Evolutionary conservation across 2,113 vertebrate genomes (phyloP).

Genomic region (Haliaeetus leucogaster): DNA sequence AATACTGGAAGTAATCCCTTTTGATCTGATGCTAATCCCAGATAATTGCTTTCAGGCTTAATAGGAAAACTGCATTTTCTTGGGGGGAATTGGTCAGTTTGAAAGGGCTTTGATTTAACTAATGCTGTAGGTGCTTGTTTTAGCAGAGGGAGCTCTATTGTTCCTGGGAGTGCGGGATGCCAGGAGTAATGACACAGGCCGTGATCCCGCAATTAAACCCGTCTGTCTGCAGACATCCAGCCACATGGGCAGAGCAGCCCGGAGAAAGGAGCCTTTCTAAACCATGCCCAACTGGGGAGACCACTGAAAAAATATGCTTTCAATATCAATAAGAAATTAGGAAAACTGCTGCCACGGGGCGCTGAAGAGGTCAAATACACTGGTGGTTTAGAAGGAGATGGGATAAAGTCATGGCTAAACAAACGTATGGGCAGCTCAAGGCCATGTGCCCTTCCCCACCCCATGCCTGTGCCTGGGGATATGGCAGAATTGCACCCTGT

Average conservation of each 20-base stretch:
- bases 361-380: neutral
- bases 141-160: constrained; percentile 4
- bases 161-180: neutral
- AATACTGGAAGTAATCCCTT: constrained; percentile 70
- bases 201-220: neutral
- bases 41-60: constrained; percentile 75
- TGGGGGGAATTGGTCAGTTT: neutral
- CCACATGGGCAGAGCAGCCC: neutral
- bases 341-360: neutral
- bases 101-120: constrained; percentile 1
- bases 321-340: fast-evolving
- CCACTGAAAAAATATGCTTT: neutral
- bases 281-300: fast-evolving
- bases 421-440: fast-evolving
- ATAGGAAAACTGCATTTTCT: constrained; percentile 66
- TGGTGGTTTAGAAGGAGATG: neutral
- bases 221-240: neutral
- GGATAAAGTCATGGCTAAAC: neutral
- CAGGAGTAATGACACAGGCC: neutral
- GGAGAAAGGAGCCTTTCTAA: neutral
- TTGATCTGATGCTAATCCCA: constrained; percentile 74
- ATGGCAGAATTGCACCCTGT: fast-evolving
- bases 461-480: neutral
- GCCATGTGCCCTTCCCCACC: fast-evolving
- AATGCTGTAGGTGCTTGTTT: constrained; percentile 3